Percentiles rank a stretch among this genome's conserved stretches.
Evolutionary conservation across 2,888 invertebrate species (phyloP).

Genomic region (Podotricha telesiphe): DNA sequence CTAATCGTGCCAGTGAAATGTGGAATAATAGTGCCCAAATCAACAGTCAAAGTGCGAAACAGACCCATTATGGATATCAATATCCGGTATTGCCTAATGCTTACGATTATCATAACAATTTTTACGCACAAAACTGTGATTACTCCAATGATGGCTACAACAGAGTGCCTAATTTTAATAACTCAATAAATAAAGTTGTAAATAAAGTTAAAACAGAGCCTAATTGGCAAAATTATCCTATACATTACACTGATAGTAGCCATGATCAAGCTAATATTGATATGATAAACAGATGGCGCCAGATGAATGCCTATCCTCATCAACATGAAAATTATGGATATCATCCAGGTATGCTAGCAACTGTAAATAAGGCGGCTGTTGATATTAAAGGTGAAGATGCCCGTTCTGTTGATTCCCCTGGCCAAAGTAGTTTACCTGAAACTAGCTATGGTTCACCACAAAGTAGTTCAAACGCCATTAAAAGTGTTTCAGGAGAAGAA

Average conservation of each 20-base stretch:
- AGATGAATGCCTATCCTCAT: conserved; percentile 62
- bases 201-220: conserved; percentile 75
- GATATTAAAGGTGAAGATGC: conserved; percentile 61
- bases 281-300: conserved; percentile 70
- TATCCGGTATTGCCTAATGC: conserved; percentile 57
- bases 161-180: conserved; percentile 56
- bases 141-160: conserved; percentile 58
- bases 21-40: conserved; percentile 70
- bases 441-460: conserved; percentile 72
- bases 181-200: conserved; percentile 54
- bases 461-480: conserved; percentile 61
- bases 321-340: conserved; percentile 61
- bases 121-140: conserved; percentile 60
- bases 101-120: conserved; percentile 64
- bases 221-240: conserved; percentile 64
- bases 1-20: conserved; percentile 73
- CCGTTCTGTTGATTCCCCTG: conserved; percentile 66
- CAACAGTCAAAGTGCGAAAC: conserved; percentile 62
- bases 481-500: conserved; percentile 60
- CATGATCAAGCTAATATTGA: conserved; percentile 57
- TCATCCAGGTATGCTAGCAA: conserved; percentile 55
- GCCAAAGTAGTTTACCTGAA: conserved; percentile 67
- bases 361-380: conserved; percentile 50
- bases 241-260: conserved; percentile 54
- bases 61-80: conserved; percentile 61